A percentile compares a stretch with the other conserved stretches of the same genome.
phyloP scores from a whole-genome alignment of 2,113 vertebrate genomes.

The Oostethus manadensis region DNA sequence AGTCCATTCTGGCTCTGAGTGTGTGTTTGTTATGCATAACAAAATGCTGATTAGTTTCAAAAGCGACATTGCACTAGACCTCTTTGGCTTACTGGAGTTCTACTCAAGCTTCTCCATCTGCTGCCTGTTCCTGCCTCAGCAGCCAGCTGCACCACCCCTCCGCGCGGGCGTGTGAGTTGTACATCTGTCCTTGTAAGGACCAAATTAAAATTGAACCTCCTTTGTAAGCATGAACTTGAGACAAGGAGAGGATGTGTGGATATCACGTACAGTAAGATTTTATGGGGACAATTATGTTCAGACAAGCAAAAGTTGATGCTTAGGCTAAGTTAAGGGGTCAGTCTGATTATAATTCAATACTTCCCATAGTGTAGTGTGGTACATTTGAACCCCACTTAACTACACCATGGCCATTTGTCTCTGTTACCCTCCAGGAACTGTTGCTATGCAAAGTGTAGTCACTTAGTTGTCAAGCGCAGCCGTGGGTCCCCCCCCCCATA shows the following conservation, averaged over 20 bases:
- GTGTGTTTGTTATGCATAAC: constrained; percentile 12
- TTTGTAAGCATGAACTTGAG: not conserved
- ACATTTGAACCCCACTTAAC: constrained; percentile 33
- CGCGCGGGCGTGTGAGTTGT: constrained; percentile 4
- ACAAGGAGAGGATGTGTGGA: not conserved
- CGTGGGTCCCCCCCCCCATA: constrained; percentile 17
- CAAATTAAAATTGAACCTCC: not conserved
- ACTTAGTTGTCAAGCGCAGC: constrained; percentile 71
- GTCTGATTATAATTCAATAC: not conserved
- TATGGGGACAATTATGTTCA: not conserved
- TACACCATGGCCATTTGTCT: constrained; percentile 36
- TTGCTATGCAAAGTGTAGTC: constrained; percentile 69
- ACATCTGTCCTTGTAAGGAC: not conserved
- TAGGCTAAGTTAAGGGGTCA: not conserved
- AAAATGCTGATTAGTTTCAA: constrained; percentile 26
- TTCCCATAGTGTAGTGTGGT: constrained; percentile 36
- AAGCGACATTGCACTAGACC: constrained; percentile 43
- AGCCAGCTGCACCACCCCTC: constrained; percentile 53
- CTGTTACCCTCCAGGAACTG: constrained; percentile 60
- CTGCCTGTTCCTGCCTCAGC: constrained; percentile 47
- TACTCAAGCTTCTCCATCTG: constrained; percentile 63
- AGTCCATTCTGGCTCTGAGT: constrained; percentile 1
- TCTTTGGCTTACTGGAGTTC: constrained; percentile 47
- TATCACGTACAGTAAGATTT: not conserved
- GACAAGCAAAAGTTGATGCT: not conserved